Evolutionary conservation across 2,888 invertebrate species (phyloP).

Genomic region (Ommatoiulus sabulosus): DNA sequence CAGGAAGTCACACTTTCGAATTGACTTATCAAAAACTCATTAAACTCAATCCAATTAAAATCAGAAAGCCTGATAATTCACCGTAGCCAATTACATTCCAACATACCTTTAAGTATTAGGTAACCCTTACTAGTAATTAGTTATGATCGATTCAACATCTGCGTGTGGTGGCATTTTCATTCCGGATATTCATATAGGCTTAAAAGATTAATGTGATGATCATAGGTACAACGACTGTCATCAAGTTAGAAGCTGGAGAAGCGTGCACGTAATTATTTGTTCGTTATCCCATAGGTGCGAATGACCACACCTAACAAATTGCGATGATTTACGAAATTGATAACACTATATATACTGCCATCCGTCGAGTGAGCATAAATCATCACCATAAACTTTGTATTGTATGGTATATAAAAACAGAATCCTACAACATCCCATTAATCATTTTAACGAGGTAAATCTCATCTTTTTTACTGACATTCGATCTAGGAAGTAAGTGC

Average conservation of each 20-base stretch:
- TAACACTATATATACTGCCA: neutral
- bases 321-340: neutral
- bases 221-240: neutral
- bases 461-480: neutral
- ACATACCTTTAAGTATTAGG: neutral
- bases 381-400: neutral
- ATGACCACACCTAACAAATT: slow-evolving; percentile 8
- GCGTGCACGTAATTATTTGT: neutral
- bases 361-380: neutral
- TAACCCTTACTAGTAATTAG: neutral
- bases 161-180: neutral
- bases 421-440: neutral
- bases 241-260: neutral
- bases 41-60: slow-evolving; percentile 3
- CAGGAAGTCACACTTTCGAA: neutral
- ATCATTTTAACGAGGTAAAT: neutral
- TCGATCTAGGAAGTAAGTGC: neutral
- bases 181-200: neutral
- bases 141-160: neutral
- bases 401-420: neutral
- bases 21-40: slow-evolving; percentile 19
- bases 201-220: neutral
- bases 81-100: neutral
- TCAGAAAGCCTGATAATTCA: neutral
- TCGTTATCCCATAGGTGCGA: neutral